Conservation (phyloP, 2,797 vertebrate genomes). For the Gambelia wislizenii region DNA sequence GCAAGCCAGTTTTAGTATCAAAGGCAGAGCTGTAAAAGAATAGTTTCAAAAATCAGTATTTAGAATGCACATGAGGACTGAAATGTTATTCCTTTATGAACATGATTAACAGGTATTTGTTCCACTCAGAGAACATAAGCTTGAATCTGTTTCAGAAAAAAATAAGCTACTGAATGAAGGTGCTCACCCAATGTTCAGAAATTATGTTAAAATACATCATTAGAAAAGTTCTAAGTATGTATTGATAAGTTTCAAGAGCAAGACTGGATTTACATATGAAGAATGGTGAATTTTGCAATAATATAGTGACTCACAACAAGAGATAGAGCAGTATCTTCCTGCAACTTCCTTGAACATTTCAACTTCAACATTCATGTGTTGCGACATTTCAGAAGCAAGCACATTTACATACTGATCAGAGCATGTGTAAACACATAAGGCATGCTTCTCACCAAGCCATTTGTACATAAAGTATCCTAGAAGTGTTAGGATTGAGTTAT, state of each 20-base stretch:
- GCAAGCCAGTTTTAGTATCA: constrained; percentile 85
- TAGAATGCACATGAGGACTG: not conserved
- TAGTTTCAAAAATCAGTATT: not conserved
- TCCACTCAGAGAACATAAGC: not conserved
- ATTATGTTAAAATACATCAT: not conserved
- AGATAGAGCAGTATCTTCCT: constrained; percentile 10
- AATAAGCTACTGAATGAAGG: not conserved
- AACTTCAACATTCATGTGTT: constrained; percentile 6
- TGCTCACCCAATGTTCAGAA: not conserved
- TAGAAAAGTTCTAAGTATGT: not conserved
- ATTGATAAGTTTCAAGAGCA: not conserved
- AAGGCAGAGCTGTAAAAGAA: constrained; percentile 85
- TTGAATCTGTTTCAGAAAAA: constrained; percentile 5
- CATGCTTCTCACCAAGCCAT: not conserved
- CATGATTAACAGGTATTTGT: not conserved
- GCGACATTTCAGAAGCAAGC: constrained; percentile 8
- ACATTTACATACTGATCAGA: not conserved
- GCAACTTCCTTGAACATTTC: constrained; percentile 10
- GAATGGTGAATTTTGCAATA: constrained; percentile 13
- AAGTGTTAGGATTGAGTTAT: not conserved
- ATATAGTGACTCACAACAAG: constrained; percentile 14
- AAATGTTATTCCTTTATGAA: not conserved
- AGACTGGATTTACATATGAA: not conserved
- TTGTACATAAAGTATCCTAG: not conserved
- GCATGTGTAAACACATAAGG: not conserved